These are phyloP conservation scores for Hippolais icterina DNA, from an alignment of 2,113 vertebrate species.

Conservation along the genomic window DNA sequence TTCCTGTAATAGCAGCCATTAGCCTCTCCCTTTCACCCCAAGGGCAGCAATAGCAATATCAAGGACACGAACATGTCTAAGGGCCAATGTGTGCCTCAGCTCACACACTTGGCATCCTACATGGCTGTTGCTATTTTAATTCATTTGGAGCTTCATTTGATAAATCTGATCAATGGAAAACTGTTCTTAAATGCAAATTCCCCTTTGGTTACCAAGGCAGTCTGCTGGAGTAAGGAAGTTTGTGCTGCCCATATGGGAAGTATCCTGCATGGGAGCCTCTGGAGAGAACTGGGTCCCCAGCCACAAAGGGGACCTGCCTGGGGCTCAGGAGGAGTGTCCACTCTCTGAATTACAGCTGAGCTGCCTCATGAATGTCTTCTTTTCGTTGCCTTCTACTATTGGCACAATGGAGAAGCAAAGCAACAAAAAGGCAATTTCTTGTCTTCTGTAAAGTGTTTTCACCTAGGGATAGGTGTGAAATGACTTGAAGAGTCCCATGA, in stretches of 20 bases:
- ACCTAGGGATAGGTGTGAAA: fast-evolving
- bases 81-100: not conserved
- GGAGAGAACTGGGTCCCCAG: not conserved
- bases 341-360: not conserved
- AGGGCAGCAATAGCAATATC: not conserved
- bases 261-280: fast-evolving
- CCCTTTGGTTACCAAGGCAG: not conserved
- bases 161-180: not conserved
- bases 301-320: not conserved
- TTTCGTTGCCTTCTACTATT: not conserved
- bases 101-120: fast-evolving
- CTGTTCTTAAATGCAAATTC: not conserved
- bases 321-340: not conserved
- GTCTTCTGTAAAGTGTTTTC: not conserved
- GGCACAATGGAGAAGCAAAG: not conserved
- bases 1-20: not conserved
- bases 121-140: not conserved
- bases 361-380: not conserved
- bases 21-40: not conserved
- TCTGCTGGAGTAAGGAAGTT: not conserved
- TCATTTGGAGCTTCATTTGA: not conserved
- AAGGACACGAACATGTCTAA: not conserved
- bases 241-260: not conserved
- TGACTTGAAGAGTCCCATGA: not conserved
- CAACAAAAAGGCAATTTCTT: not conserved